These are phyloP conservation scores for Apteryx owenii DNA, from an alignment of 2,113 vertebrate species.

Conservation along the genomic window DNA sequence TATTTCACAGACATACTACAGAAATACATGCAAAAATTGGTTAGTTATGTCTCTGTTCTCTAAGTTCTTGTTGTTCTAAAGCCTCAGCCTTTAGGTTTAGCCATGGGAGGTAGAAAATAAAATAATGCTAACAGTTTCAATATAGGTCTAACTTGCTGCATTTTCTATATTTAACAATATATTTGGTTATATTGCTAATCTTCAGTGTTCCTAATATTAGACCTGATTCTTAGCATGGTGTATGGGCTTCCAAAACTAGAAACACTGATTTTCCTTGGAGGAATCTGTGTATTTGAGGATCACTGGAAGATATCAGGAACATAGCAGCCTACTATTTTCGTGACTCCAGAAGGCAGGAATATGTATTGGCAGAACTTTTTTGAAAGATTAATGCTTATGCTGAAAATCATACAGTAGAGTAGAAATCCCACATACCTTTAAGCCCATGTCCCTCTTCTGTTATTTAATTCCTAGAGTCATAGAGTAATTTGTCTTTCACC, in stretches of 20 bases:
- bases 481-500: background rate
- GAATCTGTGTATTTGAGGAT: background rate
- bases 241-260: background rate
- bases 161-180: background rate
- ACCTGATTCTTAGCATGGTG: background rate
- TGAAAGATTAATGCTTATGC: background rate
- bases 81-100: background rate
- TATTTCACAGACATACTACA: background rate
- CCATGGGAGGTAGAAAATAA: background rate
- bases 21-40: background rate
- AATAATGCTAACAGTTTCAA: background rate
- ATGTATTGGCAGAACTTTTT: background rate
- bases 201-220: background rate
- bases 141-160: background rate
- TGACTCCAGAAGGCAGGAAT: background rate
- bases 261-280: background rate
- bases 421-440: background rate
- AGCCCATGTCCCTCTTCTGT: background rate
- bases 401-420: fast-evolving
- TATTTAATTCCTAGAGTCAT: background rate
- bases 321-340: fast-evolving
- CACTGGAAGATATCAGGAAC: background rate
- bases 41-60: background rate
- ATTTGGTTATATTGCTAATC: background rate
- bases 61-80: background rate